These are phyloP conservation scores for Chiridota heheva DNA, from an alignment of 35 echinoderm and acorn worm species.

Conservation along the genomic window DNA sequence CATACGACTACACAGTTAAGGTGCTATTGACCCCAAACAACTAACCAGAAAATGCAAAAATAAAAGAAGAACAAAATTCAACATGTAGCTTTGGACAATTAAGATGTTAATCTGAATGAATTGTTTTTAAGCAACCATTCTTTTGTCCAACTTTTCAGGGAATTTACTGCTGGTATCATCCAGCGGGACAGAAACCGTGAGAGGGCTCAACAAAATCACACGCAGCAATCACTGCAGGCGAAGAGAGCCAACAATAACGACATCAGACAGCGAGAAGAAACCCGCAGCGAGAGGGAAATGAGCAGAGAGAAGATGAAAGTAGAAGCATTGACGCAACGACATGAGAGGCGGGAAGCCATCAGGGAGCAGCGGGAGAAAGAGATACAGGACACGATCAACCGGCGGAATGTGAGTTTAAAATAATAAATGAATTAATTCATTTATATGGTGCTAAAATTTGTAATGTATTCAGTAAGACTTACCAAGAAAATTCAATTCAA, in stretches of 20 bases:
- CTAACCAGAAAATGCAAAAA: too few species aligned
- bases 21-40: too few species aligned
- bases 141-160: conserved; percentile 40
- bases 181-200: conserved; percentile 70
- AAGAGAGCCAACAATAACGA: conserved; percentile 63
- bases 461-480: too few species aligned
- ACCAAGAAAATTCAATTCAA: too few species aligned
- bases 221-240: conserved; percentile 42
- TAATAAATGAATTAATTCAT: too few species aligned
- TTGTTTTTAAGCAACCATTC: too few species aligned
- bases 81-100: too few species aligned
- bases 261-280: conserved; percentile 55
- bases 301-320: conserved; percentile 40
- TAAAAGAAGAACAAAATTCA: too few species aligned
- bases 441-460: too few species aligned
- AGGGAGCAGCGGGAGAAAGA: conserved; percentile 74
- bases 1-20: too few species aligned
- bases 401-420: conserved; percentile 62
- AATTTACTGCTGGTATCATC: conserved; percentile 69
- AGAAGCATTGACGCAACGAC: conserved; percentile 48
- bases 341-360: conserved; percentile 58
- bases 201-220: conserved; percentile 58
- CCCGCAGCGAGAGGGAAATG: conserved; percentile 16
- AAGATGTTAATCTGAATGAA: background rate
- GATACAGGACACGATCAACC: conserved; percentile 61